Conservation (phyloP, 1,140 invertebrate genomes). For the Drosophila novamexicana region DNA sequence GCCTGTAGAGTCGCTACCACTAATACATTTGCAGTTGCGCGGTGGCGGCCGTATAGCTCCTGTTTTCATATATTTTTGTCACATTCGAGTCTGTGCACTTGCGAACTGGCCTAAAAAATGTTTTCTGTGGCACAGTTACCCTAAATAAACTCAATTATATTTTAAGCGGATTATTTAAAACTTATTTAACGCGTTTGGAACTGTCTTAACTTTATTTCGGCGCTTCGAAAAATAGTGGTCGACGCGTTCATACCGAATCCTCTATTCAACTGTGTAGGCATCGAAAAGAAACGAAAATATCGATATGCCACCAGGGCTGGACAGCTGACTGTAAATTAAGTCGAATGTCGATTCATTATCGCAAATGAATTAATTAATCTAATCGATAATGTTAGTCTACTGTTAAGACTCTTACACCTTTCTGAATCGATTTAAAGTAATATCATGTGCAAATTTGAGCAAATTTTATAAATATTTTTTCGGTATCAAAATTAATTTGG, state of each 20-base stretch:
- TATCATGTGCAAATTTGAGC: too few species aligned
- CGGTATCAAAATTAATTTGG: too few species aligned
- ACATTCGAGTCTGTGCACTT: slow-evolving; percentile 24
- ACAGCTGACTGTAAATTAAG: neutral
- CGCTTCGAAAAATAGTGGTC: slow-evolving; percentile 16
- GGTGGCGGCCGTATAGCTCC: slow-evolving; percentile 12
- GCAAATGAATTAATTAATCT: neutral
- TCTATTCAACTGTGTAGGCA: slow-evolving; percentile 30
- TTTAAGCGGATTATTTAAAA: neutral
- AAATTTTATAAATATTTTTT: too few species aligned
- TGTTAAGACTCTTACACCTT: neutral
- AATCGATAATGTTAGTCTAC: neutral
- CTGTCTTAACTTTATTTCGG: neutral
- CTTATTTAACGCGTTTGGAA: slow-evolving; percentile 12
- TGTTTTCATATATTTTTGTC: slow-evolving; percentile 11
- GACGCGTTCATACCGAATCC: slow-evolving; percentile 38
- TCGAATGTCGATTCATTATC: neutral
- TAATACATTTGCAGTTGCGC: slow-evolving; percentile 55
- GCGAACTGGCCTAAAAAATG: slow-evolving; percentile 2
- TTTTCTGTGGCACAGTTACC: neutral
- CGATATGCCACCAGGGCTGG: slow-evolving; percentile 4
- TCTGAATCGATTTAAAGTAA: neutral
- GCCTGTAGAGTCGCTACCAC: slow-evolving; percentile 24
- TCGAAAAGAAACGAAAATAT: slow-evolving; percentile 6
- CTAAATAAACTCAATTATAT: neutral